Base-by-base conservation (phyloP, 2,888 invertebrate species). In the Pycnomerus fuliginosus region DNA sequence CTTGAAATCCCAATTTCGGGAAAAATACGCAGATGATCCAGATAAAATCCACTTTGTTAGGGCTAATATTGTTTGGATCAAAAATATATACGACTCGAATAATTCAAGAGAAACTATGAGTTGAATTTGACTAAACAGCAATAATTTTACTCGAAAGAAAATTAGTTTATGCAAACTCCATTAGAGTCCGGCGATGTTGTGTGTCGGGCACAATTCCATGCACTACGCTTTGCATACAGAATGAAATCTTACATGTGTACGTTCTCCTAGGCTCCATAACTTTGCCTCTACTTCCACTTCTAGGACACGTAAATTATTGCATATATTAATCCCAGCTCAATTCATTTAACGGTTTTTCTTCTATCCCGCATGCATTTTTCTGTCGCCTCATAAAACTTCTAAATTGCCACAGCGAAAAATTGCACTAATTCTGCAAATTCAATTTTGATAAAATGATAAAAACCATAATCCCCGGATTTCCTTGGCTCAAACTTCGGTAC, bases 141-240 rank as follows among this genome's bases (percentile, higher is more conserved):
- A 41, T 41, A 41, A 33, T 34, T 34, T 29, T 22, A 12, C 16
- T 5, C 28, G 25, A 41, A 44, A 44, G 38, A 44, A 44, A 39
- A 39, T 44, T 44, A 38, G 44, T 39, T 38, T 44, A 44, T 44
- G 44, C 38, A 44, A 44, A 44, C 38, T 44, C 39, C 34, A 39
- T 44, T 38, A 29, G 25, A 32, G 44, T 39, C 44, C 44, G 23
- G 33, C 39, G 34, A 25, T 39, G 33, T 15, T 44, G 28, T 33
- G 25, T 39, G 39, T 28, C 33, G 20, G 29, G 34, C 36, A 44
- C 44, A 39, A 34, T 34, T 44, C 34, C 23, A 38, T 28, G 28
- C 17, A 23, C 29, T 33, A 20, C 34, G 44, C 37, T 39, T 37
- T 44, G 44, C 44, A 39, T 44, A 44, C 44, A 33, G 29, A 44